Percentiles rank a stretch among this genome's conserved stretches.
Conservation (phyloP, 2,113 vertebrate species). For the Odocoileus hemionus region DNA sequence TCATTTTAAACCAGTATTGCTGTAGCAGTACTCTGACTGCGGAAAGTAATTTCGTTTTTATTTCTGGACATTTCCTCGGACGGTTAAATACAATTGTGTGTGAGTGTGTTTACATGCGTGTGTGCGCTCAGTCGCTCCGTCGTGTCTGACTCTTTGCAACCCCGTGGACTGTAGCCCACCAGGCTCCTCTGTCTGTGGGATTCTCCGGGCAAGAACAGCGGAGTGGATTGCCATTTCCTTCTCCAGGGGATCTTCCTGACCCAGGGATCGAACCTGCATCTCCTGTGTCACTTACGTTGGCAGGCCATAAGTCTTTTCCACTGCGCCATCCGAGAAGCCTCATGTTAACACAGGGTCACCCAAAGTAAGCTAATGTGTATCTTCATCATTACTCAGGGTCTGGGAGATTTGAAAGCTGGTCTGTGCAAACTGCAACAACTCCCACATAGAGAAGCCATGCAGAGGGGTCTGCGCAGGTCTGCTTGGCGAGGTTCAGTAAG, state of each 20-base stretch:
- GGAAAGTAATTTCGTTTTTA: background rate
- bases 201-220: background rate
- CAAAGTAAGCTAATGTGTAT: background rate
- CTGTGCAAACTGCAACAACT: background rate
- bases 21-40: background rate
- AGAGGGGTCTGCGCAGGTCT: too few relatives aligned
- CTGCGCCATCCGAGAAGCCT: fast-evolving
- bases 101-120: background rate
- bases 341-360: background rate
- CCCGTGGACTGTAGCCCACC: background rate
- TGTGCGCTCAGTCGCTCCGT: background rate
- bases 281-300: background rate
- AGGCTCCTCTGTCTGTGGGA: background rate
- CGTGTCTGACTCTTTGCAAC: background rate
- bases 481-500: background rate
- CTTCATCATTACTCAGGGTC: background rate
- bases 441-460: background rate
- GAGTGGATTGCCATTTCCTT: background rate
- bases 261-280: background rate
- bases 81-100: background rate
- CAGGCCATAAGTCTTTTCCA: background rate
- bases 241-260: background rate
- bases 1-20: background rate
- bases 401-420: background rate
- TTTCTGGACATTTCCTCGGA: background rate